Evolutionary conservation across 2,797 vertebrate genomes (phyloP), one percentile per base, ranked within the genome.

Genomic region (Knipowitschia caucasica): DNA sequence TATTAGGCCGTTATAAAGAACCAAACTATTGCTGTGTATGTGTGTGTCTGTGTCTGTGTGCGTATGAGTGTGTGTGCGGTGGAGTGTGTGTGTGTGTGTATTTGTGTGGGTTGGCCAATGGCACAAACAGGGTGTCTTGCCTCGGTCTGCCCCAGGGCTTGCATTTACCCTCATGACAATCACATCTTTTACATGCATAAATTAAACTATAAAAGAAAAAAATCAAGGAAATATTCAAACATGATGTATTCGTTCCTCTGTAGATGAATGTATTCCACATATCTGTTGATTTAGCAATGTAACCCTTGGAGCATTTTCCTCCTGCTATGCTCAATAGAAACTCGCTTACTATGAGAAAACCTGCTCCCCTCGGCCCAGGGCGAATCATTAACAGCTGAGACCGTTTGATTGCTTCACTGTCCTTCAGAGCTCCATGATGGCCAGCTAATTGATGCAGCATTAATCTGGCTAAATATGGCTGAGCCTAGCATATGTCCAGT

Each of bases 401-500:
- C 65, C 51, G 50, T 76, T 81, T 83, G 78, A 87, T 82, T 84
- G 67, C 78, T 56, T 64, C 69, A 50, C 80, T 73, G 80, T 86
- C 83, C 84, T 86, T 85, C 78, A 72, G 55, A 81, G 75, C 38
- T 51, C 64, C 69, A 67, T 78, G 66, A 64, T 56, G 31, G 66
- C 50, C 3, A 35, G 56, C 71, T 77, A 88, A 88, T 85, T 80
- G 81, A 78, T 50, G 70, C 52, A 2, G 43, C 33, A 45, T 52
- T 83, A 81, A 81, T 87, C 75, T 69, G 69, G 46, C 56, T 65
- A 77, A 84, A 74, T 81, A 71, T 52, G 62, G 55, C 66, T 56
- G 30, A 42, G 63, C 43, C 40, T 11, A 77, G 69, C 75, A 78
- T 73, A 78, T 81, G 75, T 76, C 71, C 75, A 59, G 72, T 73